These are phyloP conservation scores for Tangara arthus DNA, from an alignment of 2,797 vertebrate species.

Conservation along the genomic window DNA sequence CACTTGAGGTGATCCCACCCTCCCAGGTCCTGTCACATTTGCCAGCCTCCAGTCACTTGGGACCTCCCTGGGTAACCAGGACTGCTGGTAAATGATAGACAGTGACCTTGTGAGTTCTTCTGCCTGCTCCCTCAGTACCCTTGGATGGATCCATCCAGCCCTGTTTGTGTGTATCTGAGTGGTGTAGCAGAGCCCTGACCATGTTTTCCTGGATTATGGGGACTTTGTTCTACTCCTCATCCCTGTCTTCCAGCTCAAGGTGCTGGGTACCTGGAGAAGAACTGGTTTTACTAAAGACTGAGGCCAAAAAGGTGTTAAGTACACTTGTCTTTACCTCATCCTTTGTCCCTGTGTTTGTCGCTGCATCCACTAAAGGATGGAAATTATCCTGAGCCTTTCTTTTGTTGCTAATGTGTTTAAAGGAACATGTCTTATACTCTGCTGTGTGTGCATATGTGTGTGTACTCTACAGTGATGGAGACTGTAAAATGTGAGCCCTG, in stretches of 20 bases:
- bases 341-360: neutral
- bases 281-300: neutral
- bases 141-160: neutral
- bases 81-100: neutral
- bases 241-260: neutral
- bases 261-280: neutral
- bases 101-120: neutral
- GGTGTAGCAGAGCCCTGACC: neutral
- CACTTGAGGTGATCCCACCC: neutral
- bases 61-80: neutral
- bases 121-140: neutral
- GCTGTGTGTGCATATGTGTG: neutral
- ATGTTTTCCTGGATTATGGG: neutral
- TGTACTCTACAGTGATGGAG: neutral
- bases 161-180: neutral
- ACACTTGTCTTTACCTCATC: neutral
- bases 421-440: neutral
- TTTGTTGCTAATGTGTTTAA: neutral
- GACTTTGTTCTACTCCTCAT: neutral
- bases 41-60: neutral
- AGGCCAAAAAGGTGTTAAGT: neutral
- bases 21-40: neutral
- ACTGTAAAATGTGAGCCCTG: accelerated
- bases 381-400: neutral
- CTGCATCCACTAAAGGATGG: neutral